A percentile compares a stretch with the other conserved stretches of the same genome.
These are phyloP conservation scores for Euplagia quadripunctaria DNA, from an alignment of 2,888 invertebrate species.

Conservation along the genomic window DNA sequence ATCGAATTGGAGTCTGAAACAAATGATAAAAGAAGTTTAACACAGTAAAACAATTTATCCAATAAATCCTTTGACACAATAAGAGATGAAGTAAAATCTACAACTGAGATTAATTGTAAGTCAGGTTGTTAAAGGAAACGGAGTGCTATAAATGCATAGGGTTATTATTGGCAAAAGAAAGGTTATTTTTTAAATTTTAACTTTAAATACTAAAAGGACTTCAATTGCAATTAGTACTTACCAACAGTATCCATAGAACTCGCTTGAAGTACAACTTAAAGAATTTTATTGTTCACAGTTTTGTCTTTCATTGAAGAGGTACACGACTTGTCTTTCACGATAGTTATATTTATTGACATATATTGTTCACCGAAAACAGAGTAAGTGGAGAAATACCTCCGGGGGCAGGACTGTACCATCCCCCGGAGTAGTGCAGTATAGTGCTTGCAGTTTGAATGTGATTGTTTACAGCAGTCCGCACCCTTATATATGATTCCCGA, in stretches of 20 bases:
- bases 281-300: constrained; percentile 56
- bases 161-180: constrained; percentile 17
- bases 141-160: constrained; percentile 2
- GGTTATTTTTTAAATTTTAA: background rate
- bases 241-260: constrained; percentile 43
- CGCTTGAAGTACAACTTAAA: constrained; percentile 34
- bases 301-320: constrained; percentile 65
- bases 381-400: constrained; percentile 46
- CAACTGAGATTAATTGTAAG: constrained; percentile 5
- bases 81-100: constrained; percentile 3
- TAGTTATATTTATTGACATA: constrained; percentile 60
- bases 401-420: constrained; percentile 67
- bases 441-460: constrained; percentile 74
- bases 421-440: constrained; percentile 75
- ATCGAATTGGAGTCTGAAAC: constrained; percentile 41
- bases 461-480: constrained; percentile 52
- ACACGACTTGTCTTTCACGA: constrained; percentile 64
- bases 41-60: background rate
- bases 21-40: constrained; percentile 20
- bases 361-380: constrained; percentile 52
- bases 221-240: constrained; percentile 27
- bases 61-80: background rate
- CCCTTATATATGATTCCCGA: constrained; percentile 76
- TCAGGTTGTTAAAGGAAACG: constrained; percentile 7
- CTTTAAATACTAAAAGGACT: too few relatives aligned